A percentile compares a stretch with the other conserved stretches of the same genome.
Conservation (phyloP, 2,797 vertebrate species). For the Microctenopoma steveboyesi region DNA sequence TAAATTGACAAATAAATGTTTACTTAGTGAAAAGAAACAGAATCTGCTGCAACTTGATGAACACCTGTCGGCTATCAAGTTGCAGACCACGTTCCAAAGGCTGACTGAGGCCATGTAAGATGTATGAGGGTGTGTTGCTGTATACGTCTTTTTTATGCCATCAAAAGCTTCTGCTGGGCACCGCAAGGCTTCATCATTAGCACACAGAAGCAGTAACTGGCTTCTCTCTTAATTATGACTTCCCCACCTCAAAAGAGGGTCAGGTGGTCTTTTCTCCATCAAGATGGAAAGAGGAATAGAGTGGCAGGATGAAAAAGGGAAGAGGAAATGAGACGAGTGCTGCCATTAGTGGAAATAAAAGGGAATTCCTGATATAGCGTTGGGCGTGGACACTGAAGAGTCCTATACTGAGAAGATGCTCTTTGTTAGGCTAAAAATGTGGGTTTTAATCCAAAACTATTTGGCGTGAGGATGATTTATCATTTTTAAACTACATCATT, state of each 20-base stretch:
- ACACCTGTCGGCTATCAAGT: slow-evolving; percentile 50
- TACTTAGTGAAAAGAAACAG: slow-evolving; percentile 19
- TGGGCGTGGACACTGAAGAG: slow-evolving; percentile 52
- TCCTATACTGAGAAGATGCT: slow-evolving; percentile 29
- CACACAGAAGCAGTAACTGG: slow-evolving; percentile 55
- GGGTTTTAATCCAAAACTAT: slow-evolving; percentile 30
- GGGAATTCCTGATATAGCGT: slow-evolving; percentile 68
- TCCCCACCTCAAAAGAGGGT: slow-evolving; percentile 63
- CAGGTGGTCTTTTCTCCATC: slow-evolving; percentile 70
- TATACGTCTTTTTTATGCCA: slow-evolving; percentile 58
- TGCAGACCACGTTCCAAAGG: slow-evolving; percentile 52
- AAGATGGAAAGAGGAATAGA: slow-evolving; percentile 55
- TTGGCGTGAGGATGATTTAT: slow-evolving; percentile 7
- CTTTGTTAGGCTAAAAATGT: slow-evolving; percentile 31
- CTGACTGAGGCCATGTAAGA: slow-evolving; percentile 55
- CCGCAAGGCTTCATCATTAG: slow-evolving; percentile 51
- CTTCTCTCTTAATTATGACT: slow-evolving; percentile 66
- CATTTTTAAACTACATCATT: no score
- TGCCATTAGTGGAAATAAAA: slow-evolving; percentile 71
- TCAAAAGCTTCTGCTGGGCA: slow-evolving; percentile 59
- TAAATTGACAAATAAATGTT: slow-evolving; percentile 18
- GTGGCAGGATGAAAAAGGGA: slow-evolving; percentile 54
- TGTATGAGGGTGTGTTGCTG: slow-evolving; percentile 50
- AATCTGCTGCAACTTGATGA: slow-evolving; percentile 13
- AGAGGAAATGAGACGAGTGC: slow-evolving; percentile 51